Base-by-base conservation (phyloP, 2,888 invertebrate species). In the Emesis russula region DNA sequence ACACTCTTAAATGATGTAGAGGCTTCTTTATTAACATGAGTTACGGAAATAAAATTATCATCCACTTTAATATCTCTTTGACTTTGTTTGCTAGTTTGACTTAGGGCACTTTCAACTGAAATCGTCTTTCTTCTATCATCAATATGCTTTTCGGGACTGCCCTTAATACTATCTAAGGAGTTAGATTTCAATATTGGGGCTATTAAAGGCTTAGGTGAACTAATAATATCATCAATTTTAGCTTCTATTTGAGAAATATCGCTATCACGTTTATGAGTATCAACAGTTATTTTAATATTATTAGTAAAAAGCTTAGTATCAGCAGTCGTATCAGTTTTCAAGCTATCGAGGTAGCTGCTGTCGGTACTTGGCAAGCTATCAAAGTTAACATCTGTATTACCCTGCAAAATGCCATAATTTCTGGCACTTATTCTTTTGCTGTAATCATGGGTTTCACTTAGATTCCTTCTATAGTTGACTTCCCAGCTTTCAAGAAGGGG, bases 161-260 rank as follows among this genome's bases (percentile, higher is more conserved):
- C 98, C 94, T 98, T 98, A 92, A 99, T 97, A 94, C 98, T 98
- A 96, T 99, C 99, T 96, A 99, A 97, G 83, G 99, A 99, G 96
- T 96, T 98, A 95, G 98, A 98, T 95, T 98, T 98, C 96, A 98
- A 97, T 97, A 98, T 97, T 96, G 98, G 97, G 87, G 98, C 96
- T 93, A 98, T 97, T 86, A 98, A 96, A 87, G 98, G 98, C 95
- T 98, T 98, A 90, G 98, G 98, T 13, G 98, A 98, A 95, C 98
- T 98, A 94, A 98, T 98, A 95, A 98, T 98, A 95, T 98, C 98
- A 96, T 98, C 98, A 84, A 98, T 98, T 96, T 98, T 98, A 96
- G 98, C 98, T 96, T 98, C 98, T 95, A 98, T 98, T 94, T 98
- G 98, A 83, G 98, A 98, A 93, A 98, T 98, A 90, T 98, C 98